phyloP scores from a whole-genome alignment of 2,888 invertebrate genomes.

The Mythimna albipuncta region DNA sequence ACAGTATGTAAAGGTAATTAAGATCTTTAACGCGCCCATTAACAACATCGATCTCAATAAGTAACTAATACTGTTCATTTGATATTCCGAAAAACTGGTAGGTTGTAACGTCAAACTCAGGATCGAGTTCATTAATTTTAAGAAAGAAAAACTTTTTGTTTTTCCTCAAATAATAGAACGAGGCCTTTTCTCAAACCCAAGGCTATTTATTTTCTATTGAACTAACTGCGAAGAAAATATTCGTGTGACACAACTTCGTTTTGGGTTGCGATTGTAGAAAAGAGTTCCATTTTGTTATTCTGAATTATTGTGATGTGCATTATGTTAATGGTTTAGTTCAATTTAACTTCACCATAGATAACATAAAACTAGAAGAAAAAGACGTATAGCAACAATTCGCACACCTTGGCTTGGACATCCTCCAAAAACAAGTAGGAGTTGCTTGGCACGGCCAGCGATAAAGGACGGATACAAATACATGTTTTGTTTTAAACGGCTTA shows the following conservation, averaged over 20 bases:
- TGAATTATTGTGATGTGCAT: neutral
- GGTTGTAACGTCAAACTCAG: constrained; percentile 69
- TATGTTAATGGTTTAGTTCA: neutral
- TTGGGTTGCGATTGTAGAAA: constrained; percentile 4
- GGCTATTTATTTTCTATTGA: constrained; percentile 54
- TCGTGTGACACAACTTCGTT: constrained; percentile 18
- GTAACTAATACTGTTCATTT: constrained; percentile 56
- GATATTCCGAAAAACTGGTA: constrained; percentile 46
- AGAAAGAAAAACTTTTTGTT: constrained; percentile 67
- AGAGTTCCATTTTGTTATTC: neutral
- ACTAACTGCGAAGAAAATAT: constrained; percentile 39
- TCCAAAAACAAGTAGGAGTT: constrained; percentile 49
- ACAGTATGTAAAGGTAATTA: constrained; percentile 21
- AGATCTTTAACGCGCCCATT: constrained; percentile 18
- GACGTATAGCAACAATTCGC: constrained; percentile 17
- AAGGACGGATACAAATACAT: constrained; percentile 61
- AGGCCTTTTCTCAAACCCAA: constrained; percentile 58
- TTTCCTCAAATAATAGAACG: constrained; percentile 67
- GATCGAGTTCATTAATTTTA: constrained; percentile 70
- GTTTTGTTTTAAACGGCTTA: constrained; percentile 73
- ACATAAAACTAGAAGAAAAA: constrained; percentile 23
- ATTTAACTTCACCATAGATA: neutral
- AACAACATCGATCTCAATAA: constrained; percentile 26
- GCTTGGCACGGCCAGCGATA: constrained; percentile 41
- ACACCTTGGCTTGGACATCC: constrained; percentile 48